phyloP scores from a whole-genome alignment of 2,797 vertebrate species.

The Microcaecilia unicolor region DNA sequence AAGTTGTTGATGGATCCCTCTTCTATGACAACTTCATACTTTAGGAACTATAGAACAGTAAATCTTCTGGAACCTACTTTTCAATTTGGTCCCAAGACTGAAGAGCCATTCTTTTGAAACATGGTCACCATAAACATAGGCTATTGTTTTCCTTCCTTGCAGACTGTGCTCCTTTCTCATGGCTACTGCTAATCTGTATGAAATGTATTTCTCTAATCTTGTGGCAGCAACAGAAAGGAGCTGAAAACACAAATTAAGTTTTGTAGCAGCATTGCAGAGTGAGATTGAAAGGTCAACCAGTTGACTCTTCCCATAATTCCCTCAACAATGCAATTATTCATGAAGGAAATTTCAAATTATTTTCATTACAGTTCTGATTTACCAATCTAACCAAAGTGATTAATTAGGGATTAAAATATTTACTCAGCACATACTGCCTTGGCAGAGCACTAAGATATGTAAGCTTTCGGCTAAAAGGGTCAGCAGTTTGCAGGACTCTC shows the following conservation, averaged over 20 bases:
- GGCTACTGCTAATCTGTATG: conserved; percentile 47
- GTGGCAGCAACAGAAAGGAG: conserved; percentile 45
- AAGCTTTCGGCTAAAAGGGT: conserved; percentile 67
- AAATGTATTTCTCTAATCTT: conserved; percentile 61
- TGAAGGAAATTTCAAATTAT: conserved; percentile 74
- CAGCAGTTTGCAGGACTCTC: conserved; percentile 60
- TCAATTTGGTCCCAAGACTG: no score
- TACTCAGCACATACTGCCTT: conserved; percentile 96
- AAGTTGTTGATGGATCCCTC: no score
- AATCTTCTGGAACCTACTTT: no score
- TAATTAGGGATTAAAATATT: conserved; percentile 99
- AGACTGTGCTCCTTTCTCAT: conserved; percentile 43
- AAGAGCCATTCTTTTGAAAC: no score
- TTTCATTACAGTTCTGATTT: conserved; percentile 76
- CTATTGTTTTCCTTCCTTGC: conserved; percentile 20
- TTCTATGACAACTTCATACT: no score
- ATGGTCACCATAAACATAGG: conserved; percentile 24
- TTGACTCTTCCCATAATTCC: conserved; percentile 72
- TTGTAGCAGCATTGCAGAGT: conserved; percentile 45
- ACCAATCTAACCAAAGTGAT: conserved; percentile 93
- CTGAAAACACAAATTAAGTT: conserved; percentile 56
- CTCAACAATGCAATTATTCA: conserved; percentile 72
- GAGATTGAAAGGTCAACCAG: conserved; percentile 62
- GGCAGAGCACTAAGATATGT: conserved; percentile 71
- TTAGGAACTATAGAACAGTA: no score